Evolutionary conservation across 2,113 vertebrate species (phyloP).

Genomic region (western clawed frog (Xenopus tropicalis)): UCB_Xtro_10.0 CM004448.2:78479501-78480000

Average conservation of each 20-base stretch:
- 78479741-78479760: conserved; percentile 75
- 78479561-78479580: conserved; percentile 4
- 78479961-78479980: too few relatives aligned
- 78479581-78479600: conserved; percentile 84
- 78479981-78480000: too few relatives aligned
- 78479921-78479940: too few relatives aligned
- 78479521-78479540: too few relatives aligned
- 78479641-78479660: conserved; percentile 83
- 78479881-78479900: too few relatives aligned
- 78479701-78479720: conserved; percentile 84
- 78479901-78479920: not conserved
- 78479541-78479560: too few relatives aligned
- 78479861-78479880: too few relatives aligned
- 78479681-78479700: conserved; percentile 86
- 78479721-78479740: conserved; percentile 75
- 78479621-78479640: conserved; percentile 75
- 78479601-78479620: conserved; percentile 78
- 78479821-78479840: rapidly evolving
- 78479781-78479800: not conserved
- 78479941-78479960: too few relatives aligned
- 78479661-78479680: conserved; percentile 79
- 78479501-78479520: too few relatives aligned
- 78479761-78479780: too few relatives aligned
- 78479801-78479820: too few relatives aligned
- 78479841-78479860: too few relatives aligned